Conservation (phyloP, 2,797 vertebrate species). For the Tolypeutes matacus region DNA sequence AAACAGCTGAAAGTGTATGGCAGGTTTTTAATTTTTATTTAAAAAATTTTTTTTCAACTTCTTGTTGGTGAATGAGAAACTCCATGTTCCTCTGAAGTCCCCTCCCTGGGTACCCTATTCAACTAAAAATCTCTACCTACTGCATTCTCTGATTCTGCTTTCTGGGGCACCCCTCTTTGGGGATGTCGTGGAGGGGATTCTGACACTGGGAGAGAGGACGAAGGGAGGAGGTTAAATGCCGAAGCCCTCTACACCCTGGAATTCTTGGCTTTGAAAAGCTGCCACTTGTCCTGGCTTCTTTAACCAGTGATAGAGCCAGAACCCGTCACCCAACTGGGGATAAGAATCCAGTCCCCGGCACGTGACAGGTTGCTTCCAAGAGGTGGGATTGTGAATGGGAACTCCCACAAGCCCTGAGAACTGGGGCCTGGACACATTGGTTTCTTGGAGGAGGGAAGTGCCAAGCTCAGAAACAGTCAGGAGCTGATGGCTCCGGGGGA, state of each 20-base stretch:
- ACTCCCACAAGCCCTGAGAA: not conserved
- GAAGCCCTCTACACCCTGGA: not conserved
- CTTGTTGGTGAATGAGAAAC: constrained; percentile 35
- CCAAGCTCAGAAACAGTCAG: not conserved
- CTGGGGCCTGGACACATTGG: fast-evolving
- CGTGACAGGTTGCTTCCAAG: not conserved
- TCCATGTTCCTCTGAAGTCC: not conserved
- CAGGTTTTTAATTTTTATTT: not conserved
- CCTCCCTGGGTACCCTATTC: not conserved
- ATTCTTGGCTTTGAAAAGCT: not conserved
- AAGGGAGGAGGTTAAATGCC: fast-evolving
- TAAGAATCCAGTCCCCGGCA: not conserved
- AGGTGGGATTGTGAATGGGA: not conserved
- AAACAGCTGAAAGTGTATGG: not conserved
- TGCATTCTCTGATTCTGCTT: not conserved
- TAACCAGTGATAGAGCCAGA: too few relatives aligned
- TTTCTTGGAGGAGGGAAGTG: not conserved
- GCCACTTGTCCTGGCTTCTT: not conserved
- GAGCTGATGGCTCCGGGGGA: not conserved
- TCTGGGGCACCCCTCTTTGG: not conserved
- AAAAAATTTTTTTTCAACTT: not conserved
- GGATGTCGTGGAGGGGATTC: not conserved
- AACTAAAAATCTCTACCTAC: not conserved
- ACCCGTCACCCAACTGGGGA: not conserved
- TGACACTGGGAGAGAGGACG: not conserved